phyloP scores from a whole-genome alignment of 2,888 invertebrate species.

The Amblyjoppa fuscipennis region DNA sequence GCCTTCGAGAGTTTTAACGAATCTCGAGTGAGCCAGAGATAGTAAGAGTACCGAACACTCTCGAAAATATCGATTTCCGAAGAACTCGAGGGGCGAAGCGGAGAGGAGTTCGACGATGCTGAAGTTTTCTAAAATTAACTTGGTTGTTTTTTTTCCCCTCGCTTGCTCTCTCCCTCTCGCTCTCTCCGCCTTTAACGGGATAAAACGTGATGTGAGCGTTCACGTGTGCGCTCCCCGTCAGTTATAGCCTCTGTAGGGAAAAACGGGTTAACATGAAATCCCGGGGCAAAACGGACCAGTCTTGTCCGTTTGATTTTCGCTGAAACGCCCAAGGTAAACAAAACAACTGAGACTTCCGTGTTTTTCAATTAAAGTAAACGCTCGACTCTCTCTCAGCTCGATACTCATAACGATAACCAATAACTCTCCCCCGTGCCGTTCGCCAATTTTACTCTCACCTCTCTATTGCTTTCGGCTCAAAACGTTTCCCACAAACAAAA shows the following conservation, averaged over 20 bases:
- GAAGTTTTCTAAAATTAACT: slow-evolving; percentile 28
- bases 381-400: background rate
- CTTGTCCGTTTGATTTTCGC: no score
- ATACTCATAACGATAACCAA: background rate
- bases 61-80: slow-evolving; percentile 45
- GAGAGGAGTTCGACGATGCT: background rate
- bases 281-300: no score
- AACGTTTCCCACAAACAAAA: no score
- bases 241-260: background rate
- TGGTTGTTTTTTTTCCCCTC: background rate
- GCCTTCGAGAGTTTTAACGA: slow-evolving; percentile 49
- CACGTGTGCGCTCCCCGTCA: background rate
- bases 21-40: slow-evolving; percentile 41
- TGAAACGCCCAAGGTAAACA: no score
- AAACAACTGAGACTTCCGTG: background rate
- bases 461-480: no score
- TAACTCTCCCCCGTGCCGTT: background rate
- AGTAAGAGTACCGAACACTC: slow-evolving; percentile 8
- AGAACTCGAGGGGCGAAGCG: background rate
- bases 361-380: background rate
- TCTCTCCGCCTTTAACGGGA: background rate
- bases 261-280: background rate
- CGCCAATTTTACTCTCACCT: background rate
- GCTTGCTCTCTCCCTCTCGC: background rate
- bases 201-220: slow-evolving; percentile 2